These are phyloP conservation scores for Polyergus mexicanus DNA, from an alignment of 1,140 invertebrate genomes.

Conservation along the genomic window DNA sequence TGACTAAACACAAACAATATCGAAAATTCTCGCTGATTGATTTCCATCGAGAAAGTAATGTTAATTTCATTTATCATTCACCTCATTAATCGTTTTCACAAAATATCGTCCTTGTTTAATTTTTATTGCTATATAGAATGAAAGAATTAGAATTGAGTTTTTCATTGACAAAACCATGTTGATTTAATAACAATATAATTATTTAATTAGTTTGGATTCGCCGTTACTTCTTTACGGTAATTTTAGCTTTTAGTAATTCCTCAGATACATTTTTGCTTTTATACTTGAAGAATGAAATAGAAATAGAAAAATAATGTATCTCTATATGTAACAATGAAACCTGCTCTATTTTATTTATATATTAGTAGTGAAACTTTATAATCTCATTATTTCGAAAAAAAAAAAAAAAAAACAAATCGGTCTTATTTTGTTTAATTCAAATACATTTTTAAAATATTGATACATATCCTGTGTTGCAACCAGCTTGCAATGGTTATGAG, in stretches of 20 bases:
- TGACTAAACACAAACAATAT: neutral
- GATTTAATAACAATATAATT: too few relatives aligned
- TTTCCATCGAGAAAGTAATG: neutral
- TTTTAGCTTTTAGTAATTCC: neutral
- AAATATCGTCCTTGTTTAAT: neutral
- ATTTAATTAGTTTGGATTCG: neutral
- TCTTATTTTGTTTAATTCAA: neutral
- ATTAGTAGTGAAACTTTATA: neutral
- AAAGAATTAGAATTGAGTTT: slow-evolving; percentile 1
- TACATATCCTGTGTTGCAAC: neutral
- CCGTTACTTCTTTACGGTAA: neutral
- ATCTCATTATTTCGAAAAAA: neutral
- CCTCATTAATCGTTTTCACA: neutral
- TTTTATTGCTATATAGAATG: neutral
- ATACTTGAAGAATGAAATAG: neutral
- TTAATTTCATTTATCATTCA: neutral
- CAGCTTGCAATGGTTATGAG: neutral
- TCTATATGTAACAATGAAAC: neutral
- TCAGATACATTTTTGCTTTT: neutral
- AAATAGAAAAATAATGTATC: neutral
- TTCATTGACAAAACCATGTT: too few relatives aligned
- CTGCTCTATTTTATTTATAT: neutral
- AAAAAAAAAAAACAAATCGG: neutral
- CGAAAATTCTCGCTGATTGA: neutral
- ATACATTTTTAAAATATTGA: slow-evolving; percentile 5